phyloP scores from a whole-genome alignment of 2,888 invertebrate species.

The Hipparchia semele region DNA sequence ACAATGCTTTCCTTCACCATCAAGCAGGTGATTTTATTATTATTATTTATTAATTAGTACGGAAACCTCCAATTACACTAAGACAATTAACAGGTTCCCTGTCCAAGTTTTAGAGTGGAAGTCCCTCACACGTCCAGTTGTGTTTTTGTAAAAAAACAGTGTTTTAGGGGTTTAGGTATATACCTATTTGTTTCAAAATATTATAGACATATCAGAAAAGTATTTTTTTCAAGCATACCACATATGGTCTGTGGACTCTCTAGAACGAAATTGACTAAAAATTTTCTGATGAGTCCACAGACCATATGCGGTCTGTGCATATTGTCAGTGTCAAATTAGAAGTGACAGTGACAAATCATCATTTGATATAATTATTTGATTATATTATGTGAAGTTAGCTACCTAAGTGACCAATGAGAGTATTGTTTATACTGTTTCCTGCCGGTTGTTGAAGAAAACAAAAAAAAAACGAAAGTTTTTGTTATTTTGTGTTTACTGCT shows the following conservation, averaged over 20 bases:
- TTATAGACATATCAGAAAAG: neutral
- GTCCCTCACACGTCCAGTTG: neutral
- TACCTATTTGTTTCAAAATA: neutral
- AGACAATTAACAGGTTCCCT: neutral
- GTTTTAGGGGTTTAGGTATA: neutral
- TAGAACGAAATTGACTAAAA: neutral
- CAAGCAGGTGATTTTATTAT: neutral
- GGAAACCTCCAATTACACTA: too few species aligned
- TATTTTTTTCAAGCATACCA: neutral
- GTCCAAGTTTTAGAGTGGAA: neutral
- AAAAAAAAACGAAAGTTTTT: neutral
- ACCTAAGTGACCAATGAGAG: too few species aligned
- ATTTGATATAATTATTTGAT: neutral
- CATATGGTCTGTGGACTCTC: conserved; percentile 1
- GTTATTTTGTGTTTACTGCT: neutral
- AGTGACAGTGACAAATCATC: neutral
- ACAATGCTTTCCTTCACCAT: too few species aligned
- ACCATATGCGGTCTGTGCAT: neutral
- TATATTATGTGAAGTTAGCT: too few species aligned
- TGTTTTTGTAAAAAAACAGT: neutral
- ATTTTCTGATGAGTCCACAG: neutral
- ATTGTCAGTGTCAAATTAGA: neutral
- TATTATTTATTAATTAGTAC: too few species aligned
- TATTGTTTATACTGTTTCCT: too few species aligned
- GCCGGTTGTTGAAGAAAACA: too few species aligned